Conservation (phyloP, 2,797 vertebrate genomes). For the Scleropages formosus region DNA sequence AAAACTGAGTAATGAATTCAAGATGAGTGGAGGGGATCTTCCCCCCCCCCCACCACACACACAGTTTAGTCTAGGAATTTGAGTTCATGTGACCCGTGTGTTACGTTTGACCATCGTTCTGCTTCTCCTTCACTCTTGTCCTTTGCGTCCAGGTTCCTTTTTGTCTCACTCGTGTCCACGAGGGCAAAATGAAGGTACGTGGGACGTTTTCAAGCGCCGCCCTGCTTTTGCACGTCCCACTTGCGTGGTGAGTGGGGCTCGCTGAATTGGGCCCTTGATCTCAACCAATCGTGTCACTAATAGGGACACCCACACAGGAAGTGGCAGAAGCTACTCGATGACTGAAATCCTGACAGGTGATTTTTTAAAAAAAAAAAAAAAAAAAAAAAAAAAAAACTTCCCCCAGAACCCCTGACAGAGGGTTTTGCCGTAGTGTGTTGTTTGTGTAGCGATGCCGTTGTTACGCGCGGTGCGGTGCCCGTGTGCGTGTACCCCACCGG, state of each 20-base stretch:
- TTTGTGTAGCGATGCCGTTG: background rate
- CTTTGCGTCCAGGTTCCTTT: background rate
- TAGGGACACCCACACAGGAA: background rate
- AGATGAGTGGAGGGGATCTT: background rate
- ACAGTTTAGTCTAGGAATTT: conserved; percentile 21
- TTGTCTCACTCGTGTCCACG: background rate
- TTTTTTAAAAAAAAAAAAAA: too few relatives aligned
- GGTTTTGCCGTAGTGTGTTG: background rate
- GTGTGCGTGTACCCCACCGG: background rate
- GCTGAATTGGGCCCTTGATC: background rate
- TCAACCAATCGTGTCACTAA: background rate
- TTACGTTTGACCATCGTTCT: conserved; percentile 6
- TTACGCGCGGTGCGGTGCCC: too few relatives aligned
- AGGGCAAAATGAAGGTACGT: too few relatives aligned
- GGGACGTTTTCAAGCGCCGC: background rate
- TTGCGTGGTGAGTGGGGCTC: background rate
- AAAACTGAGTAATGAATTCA: conserved; percentile 2
- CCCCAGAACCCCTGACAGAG: background rate
- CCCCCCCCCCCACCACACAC: too few relatives aligned
- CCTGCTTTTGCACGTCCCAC: background rate
- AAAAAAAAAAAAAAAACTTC: background rate
- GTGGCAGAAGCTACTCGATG: conserved; percentile 2
- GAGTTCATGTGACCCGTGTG: background rate
- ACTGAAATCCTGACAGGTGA: background rate
- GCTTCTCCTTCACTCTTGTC: background rate